phyloP scores from a whole-genome alignment of 2,797 vertebrate species.

The Hipposideros larvatus region DNA sequence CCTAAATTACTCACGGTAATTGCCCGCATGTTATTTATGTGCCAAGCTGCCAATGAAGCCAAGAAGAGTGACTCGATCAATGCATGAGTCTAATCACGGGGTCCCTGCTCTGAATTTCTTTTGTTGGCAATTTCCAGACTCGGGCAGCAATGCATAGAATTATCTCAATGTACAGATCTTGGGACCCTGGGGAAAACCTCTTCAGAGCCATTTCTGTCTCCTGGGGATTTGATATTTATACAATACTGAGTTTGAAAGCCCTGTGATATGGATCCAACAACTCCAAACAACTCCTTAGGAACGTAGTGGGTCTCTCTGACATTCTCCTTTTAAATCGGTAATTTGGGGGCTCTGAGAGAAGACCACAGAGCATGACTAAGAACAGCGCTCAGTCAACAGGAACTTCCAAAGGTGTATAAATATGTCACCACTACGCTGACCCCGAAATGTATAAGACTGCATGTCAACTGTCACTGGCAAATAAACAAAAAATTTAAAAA shows the following conservation, averaged over 20 bases:
- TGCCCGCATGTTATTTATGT: conserved; percentile 83
- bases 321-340: background rate
- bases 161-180: conserved; percentile 60
- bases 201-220: conserved; percentile 48
- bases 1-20: conserved; percentile 77
- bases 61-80: conserved; percentile 91
- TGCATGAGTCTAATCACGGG: conserved; percentile 90
- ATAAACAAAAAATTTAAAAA: too few relatives aligned
- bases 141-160: conserved; percentile 82
- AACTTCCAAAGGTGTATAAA: background rate
- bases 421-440: background rate
- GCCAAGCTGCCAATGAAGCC: conserved; percentile 88
- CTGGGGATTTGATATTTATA: conserved; percentile 28
- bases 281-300: background rate
- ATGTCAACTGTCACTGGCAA: background rate
- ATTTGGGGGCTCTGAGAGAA: background rate
- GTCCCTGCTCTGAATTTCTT: conserved; percentile 91
- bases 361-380: background rate
- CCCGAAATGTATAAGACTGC: too few relatives aligned
- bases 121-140: conserved; percentile 90
- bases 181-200: conserved; percentile 57
- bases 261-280: background rate
- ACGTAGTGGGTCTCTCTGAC: background rate
- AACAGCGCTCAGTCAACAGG: background rate
- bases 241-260: conserved; percentile 14